A percentile compares a stretch with the other conserved stretches of the same genome.
These are phyloP conservation scores for Drosophila kambysellisi DNA, from an alignment of 2,888 invertebrate genomes.

Conservation along the genomic window DNA sequence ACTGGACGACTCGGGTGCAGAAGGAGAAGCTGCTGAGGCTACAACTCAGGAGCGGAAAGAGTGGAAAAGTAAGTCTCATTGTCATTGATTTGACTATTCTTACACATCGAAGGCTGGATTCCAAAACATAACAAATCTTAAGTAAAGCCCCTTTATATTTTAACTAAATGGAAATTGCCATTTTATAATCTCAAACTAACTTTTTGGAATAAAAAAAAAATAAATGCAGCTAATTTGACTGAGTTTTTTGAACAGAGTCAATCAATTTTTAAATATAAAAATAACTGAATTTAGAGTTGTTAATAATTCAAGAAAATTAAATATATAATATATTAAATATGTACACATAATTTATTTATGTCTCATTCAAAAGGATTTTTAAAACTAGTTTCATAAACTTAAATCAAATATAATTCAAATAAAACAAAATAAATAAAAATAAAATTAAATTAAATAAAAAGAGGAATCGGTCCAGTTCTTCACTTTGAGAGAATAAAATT, in stretches of 20 bases:
- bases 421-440: not conserved
- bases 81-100: slow-evolving; percentile 32
- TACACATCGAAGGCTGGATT: not conserved
- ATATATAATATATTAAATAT: not conserved
- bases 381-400: not conserved
- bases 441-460: not conserved
- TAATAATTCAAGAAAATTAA: not conserved
- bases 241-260: not conserved
- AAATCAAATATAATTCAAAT: not conserved
- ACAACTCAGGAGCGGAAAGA: slow-evolving; percentile 2
- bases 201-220: not conserved
- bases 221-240: not conserved
- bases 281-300: too few relatives aligned
- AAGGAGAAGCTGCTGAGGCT: slow-evolving; percentile 2
- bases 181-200: not conserved
- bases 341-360: not conserved
- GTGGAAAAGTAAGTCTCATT: slow-evolving; percentile 21
- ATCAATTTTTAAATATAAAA: not conserved
- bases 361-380: not conserved
- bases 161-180: not conserved
- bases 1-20: slow-evolving; percentile 19
- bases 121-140: not conserved
- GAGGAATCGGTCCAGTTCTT: not conserved
- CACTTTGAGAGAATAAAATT: not conserved
- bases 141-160: too few relatives aligned